Evolutionary conservation across 2,888 invertebrate genomes (phyloP), one percentile per base, ranked within the genome.

Genomic region (Saturnia pavonia): DNA sequence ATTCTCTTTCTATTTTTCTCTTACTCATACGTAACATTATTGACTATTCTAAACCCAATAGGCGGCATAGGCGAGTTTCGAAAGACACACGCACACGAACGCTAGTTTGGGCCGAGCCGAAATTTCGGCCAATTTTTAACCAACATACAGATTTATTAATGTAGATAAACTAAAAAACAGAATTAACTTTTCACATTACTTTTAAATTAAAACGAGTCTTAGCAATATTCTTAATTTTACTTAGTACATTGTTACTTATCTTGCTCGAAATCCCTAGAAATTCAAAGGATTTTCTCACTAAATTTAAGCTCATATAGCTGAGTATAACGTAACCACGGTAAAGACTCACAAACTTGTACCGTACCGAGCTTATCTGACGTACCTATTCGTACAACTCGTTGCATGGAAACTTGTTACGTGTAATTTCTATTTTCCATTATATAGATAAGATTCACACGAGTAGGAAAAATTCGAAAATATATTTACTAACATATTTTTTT

Each of bases 341-440:
- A 76, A 75, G 76, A 76, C 74, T 77, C 78, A 76, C 76, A 80
- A 84, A 85, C 79, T 84, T 82, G 80, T 77, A 77, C 77, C 72
- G 69, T 73, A 70, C 69, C 68, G 69, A 71, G 78, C 81, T 85
- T 85, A 85, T 84, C 85, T 80, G 73, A 75, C 75, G 73, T 76
- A 34, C 34, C 34, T 34, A n/a, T n/a, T n/a, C n/a, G n/a, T n/a
- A 73, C 74, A 77, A 75, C 19, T 65, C 65, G 65, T 40, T 65
- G 40, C 40, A 65, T 74, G 72, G 67, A 78, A 80, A 82, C 78
- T 82, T 80, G 80, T 78, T 77, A 74, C 71, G 65, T 75, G 78
- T 82, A 82, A 85, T 82, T 82, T 79, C 78, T 82, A 78, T 82
- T 80, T 81, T 77, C 78, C 79, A 81, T 80, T 80, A 78, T 43